phyloP scores from a whole-genome alignment of 2,797 vertebrate species.

The Periophthalmus magnuspinnatus region DNA sequence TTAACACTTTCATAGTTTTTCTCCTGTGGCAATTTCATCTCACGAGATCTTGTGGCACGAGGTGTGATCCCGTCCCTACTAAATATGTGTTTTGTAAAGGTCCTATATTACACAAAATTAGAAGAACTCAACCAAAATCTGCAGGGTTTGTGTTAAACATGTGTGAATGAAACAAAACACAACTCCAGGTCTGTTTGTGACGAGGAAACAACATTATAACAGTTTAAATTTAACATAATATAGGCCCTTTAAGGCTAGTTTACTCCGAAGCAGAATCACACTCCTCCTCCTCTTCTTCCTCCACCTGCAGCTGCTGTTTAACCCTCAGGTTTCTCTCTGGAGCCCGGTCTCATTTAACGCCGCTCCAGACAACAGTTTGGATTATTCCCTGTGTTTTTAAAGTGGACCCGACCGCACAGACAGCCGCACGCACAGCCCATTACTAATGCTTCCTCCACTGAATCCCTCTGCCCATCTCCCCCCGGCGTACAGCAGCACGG shows the following conservation, averaged over 20 bases:
- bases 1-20: no score
- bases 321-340: slow-evolving; percentile 20
- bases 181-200: no score
- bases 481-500: not conserved
- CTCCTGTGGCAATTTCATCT: no score
- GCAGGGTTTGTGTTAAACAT: no score
- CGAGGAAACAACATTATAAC: no score
- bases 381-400: slow-evolving; percentile 19
- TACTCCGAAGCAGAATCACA: not conserved
- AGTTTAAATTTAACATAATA: no score
- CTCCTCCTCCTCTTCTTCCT: slow-evolving; percentile 6
- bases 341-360: slow-evolving; percentile 17
- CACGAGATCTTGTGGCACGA: no score
- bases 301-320: slow-evolving; percentile 9
- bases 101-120: no score
- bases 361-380: slow-evolving; percentile 15
- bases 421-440: slow-evolving; percentile 4
- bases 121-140: no score
- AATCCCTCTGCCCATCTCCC: not conserved
- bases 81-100: no score
- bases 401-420: slow-evolving; percentile 12
- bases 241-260: not conserved
- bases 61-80: no score
- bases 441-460: not conserved
- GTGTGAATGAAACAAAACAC: no score